These are phyloP conservation scores for Otus sunia DNA, from an alignment of 2,113 vertebrate species.

Conservation along the genomic window DNA sequence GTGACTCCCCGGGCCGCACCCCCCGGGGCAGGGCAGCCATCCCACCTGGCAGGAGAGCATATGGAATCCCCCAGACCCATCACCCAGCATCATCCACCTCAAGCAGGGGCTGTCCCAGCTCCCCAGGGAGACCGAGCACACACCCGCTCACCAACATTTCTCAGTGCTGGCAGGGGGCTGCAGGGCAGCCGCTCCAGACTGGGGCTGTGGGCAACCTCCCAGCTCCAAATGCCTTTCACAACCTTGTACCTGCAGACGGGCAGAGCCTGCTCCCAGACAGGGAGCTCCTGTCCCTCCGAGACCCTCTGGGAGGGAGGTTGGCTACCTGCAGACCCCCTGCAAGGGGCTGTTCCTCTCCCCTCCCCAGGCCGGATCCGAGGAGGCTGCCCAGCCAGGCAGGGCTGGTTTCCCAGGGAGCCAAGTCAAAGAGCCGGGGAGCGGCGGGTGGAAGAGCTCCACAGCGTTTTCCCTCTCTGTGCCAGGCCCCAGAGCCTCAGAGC, in stretches of 20 bases:
- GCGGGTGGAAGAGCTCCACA: neutral
- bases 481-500: neutral
- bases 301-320: neutral
- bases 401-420: neutral
- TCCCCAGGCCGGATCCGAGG: neutral
- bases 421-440: neutral
- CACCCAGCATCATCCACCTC: neutral
- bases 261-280: neutral
- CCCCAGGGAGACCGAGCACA: neutral
- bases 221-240: neutral
- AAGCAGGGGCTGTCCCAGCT: neutral
- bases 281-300: neutral
- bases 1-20: neutral
- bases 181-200: accelerated
- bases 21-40: neutral
- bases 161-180: neutral
- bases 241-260: neutral
- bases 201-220: accelerated
- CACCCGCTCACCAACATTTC: neutral
- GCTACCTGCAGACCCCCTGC: neutral
- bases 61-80: neutral
- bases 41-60: neutral
- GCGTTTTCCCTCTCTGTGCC: neutral
- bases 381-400: neutral
- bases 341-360: neutral